Base-by-base conservation (phyloP, 2,113 vertebrate genomes). In the Cavia porcellus region DNA sequence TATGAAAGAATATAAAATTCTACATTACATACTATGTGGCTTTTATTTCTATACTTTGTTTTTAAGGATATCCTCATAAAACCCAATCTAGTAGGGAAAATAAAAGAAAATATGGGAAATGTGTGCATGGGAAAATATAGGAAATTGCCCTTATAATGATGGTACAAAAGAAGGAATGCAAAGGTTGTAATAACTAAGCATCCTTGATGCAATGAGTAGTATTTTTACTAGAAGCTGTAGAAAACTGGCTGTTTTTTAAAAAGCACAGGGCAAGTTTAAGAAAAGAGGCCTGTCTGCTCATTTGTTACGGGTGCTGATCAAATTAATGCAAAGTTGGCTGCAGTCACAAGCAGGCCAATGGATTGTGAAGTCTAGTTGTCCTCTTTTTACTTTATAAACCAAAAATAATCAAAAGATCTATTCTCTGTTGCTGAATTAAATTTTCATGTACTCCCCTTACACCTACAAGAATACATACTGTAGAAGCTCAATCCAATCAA, bases 41-140 rank as follows among this genome's bases (percentile, higher is more conserved):
- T 81, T 91, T 95, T 70, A 81, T 82, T 95, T 93, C 45, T 83
- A 82, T 89, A 52, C 77, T 96, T 90, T 89, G 64, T 59, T 80
- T 95, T 74, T 80, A 83, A 83, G 12, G 35, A 57, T 88, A 14
- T 47, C 61, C 17, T 77, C 38, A 45, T 62, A 82, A 86, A 89
- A 66, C 19, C 89, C 70, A 84, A 38, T 47, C 35, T 66, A 42
- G 35, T 89, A 55, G 32, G 59, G 74, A 96, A 90, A 6, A 75
- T 32, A 86, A 86, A 94, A 66, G 83, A 90, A 93, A 88, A 59
- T 61, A 83, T 84, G 22, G 79, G 22, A 32, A 61, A 38, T 82
- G 10, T 57, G 86, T 13, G 15, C 38, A 70, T n/a, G 38, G 38
- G 38, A 38, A 38, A 38, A 38, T 38, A 38, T 38, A 2, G 38